These are phyloP conservation scores for Poecilia latipinna DNA, from an alignment of 2,113 vertebrate species.

Conservation along the genomic window DNA sequence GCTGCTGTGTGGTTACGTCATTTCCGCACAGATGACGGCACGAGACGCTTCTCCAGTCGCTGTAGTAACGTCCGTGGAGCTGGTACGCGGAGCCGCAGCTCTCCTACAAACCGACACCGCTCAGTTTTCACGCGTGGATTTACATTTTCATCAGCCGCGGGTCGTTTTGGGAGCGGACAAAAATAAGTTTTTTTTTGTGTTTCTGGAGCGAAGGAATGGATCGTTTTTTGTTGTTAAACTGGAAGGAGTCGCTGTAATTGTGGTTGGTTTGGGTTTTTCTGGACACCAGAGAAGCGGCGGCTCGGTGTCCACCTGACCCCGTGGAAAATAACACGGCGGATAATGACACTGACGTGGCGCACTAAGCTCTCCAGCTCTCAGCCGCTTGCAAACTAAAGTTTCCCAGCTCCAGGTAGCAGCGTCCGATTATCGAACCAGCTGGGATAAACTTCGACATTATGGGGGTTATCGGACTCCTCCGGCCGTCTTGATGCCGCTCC, in stretches of 20 bases:
- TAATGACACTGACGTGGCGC: conserved; percentile 50
- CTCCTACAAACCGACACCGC: background rate
- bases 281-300: conserved; percentile 71
- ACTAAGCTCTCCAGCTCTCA: conserved; percentile 25
- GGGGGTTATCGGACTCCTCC: conserved; percentile 28
- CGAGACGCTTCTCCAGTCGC: conserved; percentile 32
- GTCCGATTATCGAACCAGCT: conserved; percentile 7
- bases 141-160: background rate
- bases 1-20: conserved; percentile 67
- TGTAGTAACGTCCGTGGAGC: conserved; percentile 38
- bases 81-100: conserved; percentile 6
- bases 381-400: background rate
- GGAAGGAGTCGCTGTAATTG: background rate
- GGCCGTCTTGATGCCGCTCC: conserved; percentile 50
- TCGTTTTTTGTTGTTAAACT: background rate
- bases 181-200: background rate
- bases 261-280: background rate
- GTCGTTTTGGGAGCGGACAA: conserved; percentile 22
- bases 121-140: background rate
- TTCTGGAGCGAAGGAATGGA: background rate
- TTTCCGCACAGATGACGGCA: conserved; percentile 65
- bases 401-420: background rate
- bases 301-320: conserved; percentile 71
- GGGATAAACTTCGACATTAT: conserved; percentile 26
- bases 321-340: conserved; percentile 56